Conservation (phyloP, 2,113 vertebrate species). For the Noctilio leporinus region DNA sequence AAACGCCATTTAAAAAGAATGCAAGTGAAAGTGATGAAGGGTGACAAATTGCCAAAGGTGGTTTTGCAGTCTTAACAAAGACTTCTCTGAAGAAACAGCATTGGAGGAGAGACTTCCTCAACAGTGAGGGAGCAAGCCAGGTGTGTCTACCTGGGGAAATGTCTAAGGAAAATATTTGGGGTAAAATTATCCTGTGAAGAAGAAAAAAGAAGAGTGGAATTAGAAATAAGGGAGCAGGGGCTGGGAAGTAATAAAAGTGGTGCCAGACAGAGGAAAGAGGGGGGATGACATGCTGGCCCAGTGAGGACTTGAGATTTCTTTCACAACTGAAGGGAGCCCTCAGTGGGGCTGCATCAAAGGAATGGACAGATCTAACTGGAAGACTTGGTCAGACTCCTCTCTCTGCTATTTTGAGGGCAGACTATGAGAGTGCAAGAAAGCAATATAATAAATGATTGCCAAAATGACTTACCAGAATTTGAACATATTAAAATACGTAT, state of each 20-base stretch:
- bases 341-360: rapidly evolving
- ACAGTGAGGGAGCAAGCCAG: not conserved
- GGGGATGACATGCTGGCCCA: too few relatives aligned
- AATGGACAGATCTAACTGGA: not conserved
- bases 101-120: not conserved
- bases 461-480: not conserved
- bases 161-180: not conserved
- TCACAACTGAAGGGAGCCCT: not conserved
- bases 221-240: rapidly evolving
- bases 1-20: not conserved
- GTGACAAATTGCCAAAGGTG: too few relatives aligned
- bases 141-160: rapidly evolving
- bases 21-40: too few relatives aligned
- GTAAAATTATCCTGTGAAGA: not conserved
- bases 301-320: not conserved
- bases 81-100: not conserved
- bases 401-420: not conserved
- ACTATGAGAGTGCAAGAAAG: not conserved
- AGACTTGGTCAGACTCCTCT: not conserved
- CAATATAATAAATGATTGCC: not conserved
- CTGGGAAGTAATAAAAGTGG: not conserved
- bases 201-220: not conserved
- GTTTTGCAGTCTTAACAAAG: rapidly evolving
- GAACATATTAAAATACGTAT: not conserved
- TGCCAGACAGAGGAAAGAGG: not conserved